Percentiles rank a stretch among this genome's conserved stretches.
These are phyloP conservation scores for Hippotragus niger DNA, from an alignment of 2,113 vertebrate genomes.

Conservation along the genomic window DNA sequence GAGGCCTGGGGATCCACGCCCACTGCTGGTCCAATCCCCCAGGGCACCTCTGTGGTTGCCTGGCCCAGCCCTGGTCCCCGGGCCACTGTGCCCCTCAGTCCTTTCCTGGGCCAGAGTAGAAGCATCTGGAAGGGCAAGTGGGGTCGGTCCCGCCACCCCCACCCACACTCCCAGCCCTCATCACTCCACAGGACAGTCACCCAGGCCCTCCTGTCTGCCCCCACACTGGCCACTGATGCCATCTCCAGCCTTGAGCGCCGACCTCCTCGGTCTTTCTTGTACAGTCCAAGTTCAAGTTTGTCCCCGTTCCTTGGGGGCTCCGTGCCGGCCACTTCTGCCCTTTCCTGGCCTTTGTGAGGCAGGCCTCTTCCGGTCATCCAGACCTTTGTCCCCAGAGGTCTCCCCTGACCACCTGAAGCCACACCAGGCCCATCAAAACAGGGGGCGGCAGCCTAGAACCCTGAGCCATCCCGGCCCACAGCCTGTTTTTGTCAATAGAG, in stretches of 20 bases:
- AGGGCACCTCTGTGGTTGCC: not conserved
- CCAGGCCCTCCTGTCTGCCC: not conserved
- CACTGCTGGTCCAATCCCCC: not conserved
- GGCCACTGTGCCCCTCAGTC: not conserved
- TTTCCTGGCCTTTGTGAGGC: not conserved
- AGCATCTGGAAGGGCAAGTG: not conserved
- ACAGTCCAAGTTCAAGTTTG: not conserved
- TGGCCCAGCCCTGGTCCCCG: not conserved
- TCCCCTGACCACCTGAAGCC: not conserved
- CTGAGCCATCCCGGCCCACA: fast-evolving
- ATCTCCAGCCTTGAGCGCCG: not conserved
- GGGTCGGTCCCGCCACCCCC: not conserved
- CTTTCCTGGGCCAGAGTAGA: not conserved
- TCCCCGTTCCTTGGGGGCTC: not conserved
- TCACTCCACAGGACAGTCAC: not conserved
- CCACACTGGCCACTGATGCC: not conserved
- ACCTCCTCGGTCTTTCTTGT: not conserved
- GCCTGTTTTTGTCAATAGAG: not conserved
- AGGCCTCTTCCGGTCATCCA: not conserved
- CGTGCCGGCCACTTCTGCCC: not conserved
- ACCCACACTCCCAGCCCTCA: not conserved
- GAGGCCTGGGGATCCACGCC: not conserved
- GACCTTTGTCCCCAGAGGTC: not conserved
- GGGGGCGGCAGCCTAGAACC: not conserved
- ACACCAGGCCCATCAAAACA: not conserved